Conservation (phyloP, 2,888 invertebrate genomes). For the Zele albiditarsus region DNA sequence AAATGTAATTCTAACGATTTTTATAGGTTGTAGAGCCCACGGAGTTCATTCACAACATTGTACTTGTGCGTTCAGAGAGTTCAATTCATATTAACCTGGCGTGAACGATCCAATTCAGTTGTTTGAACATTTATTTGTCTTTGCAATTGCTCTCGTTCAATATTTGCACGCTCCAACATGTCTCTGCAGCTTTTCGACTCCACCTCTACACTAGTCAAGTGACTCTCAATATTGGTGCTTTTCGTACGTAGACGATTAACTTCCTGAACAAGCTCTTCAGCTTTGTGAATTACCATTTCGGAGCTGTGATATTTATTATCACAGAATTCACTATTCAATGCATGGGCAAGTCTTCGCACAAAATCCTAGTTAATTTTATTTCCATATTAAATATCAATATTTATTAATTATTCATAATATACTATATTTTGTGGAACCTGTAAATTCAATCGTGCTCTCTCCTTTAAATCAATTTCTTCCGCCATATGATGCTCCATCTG, state of each 20-base stretch:
- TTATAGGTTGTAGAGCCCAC: too few species aligned
- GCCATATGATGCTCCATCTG: slow-evolving; percentile 82
- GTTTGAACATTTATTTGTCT: slow-evolving; percentile 83
- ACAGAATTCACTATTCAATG: slow-evolving; percentile 82
- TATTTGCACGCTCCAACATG: slow-evolving; percentile 78
- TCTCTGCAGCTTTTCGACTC: slow-evolving; percentile 81
- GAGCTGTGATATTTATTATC: slow-evolving; percentile 78
- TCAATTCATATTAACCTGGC: slow-evolving; percentile 74
- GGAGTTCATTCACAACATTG: too few species aligned
- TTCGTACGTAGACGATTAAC: slow-evolving; percentile 79
- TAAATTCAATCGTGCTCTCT: slow-evolving; percentile 76
- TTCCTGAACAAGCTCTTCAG: slow-evolving; percentile 85
- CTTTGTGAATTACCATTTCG: slow-evolving; percentile 84
- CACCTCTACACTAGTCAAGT: slow-evolving; percentile 76
- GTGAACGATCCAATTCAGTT: slow-evolving; percentile 81
- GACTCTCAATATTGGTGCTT: slow-evolving; percentile 71
- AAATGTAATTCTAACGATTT: too few species aligned
- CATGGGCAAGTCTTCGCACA: slow-evolving; percentile 81
- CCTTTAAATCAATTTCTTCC: slow-evolving; percentile 84
- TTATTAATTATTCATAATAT: background rate
- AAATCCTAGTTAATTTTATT: slow-evolving; percentile 77
- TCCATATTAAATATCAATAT: background rate
- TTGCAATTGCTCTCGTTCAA: slow-evolving; percentile 84
- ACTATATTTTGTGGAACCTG: slow-evolving; percentile 54
- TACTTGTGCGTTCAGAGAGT: background rate